These are phyloP conservation scores for Potorous gilbertii DNA, from an alignment of 2,797 vertebrate genomes.

Conservation along the genomic window DNA sequence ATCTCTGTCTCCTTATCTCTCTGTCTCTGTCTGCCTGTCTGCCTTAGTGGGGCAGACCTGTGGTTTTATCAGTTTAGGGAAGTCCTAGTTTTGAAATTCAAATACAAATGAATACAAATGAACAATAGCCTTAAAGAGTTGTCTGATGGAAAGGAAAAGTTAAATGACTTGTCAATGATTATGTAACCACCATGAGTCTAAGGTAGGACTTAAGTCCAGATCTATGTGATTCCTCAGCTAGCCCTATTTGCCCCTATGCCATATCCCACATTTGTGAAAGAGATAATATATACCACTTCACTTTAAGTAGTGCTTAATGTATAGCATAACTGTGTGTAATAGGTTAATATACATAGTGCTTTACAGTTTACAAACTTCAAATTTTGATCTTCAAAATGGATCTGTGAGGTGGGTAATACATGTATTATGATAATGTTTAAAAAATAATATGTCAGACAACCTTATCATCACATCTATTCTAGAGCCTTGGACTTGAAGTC, in stretches of 20 bases:
- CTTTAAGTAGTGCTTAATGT: not conserved
- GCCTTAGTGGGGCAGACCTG: not conserved
- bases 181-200: not conserved
- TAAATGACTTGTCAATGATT: not conserved
- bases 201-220: not conserved
- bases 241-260: not conserved
- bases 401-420: not conserved
- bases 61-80: not conserved
- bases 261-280: not conserved
- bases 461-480: not conserved
- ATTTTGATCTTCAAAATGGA: not conserved
- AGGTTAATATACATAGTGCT: not conserved
- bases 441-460: not conserved
- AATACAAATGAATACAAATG: not conserved
- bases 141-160: not conserved
- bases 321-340: not conserved
- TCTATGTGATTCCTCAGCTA: not conserved
- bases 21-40: no score
- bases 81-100: not conserved
- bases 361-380: not conserved
- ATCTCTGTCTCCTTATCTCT: not conserved
- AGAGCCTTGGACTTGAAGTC: not conserved
- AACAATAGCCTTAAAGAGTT: not conserved
- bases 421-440: not conserved
- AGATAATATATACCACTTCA: not conserved